Evolutionary conservation across 2,113 vertebrate genomes (phyloP).

Genomic region (Dipodomys stephensi): DNA sequence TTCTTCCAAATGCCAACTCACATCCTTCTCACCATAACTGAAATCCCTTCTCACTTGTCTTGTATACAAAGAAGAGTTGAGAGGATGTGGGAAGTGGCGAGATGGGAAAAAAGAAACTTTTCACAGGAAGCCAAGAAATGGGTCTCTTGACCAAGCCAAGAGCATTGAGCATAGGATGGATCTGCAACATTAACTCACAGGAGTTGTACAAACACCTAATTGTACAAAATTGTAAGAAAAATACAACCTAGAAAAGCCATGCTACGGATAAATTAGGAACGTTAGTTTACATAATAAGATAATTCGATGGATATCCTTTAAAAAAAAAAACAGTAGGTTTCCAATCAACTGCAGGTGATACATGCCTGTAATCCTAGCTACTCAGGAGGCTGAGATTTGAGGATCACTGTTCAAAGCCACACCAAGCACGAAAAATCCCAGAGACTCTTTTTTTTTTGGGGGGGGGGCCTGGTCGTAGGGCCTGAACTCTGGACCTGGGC

Average conservation of each 20-base stretch:
- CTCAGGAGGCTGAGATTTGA: too few relatives aligned
- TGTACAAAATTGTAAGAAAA: conserved; percentile 8
- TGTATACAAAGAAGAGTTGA: conserved; percentile 54
- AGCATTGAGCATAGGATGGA: background rate
- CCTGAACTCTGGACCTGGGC: too few relatives aligned
- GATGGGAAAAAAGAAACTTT: conserved; percentile 51
- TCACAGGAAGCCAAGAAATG: conserved; percentile 58
- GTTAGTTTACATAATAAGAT: background rate
- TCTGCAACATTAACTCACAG: conserved; percentile 5
- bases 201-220: background rate
- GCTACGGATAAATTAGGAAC: background rate
- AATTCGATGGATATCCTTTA: background rate
- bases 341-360: too few relatives aligned
- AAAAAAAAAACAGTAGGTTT: background rate
- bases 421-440: too few relatives aligned
- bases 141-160: conserved; percentile 29
- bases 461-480: too few relatives aligned
- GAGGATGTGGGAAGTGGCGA: background rate
- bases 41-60: conserved; percentile 48
- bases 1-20: conserved; percentile 52
- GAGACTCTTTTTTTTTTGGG: too few relatives aligned
- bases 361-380: too few relatives aligned
- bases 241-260: background rate
- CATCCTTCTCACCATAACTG: conserved; percentile 8
- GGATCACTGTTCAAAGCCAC: too few relatives aligned